Conservation (phyloP, 2,113 vertebrate genomes). For the Bubo bubo region DNA sequence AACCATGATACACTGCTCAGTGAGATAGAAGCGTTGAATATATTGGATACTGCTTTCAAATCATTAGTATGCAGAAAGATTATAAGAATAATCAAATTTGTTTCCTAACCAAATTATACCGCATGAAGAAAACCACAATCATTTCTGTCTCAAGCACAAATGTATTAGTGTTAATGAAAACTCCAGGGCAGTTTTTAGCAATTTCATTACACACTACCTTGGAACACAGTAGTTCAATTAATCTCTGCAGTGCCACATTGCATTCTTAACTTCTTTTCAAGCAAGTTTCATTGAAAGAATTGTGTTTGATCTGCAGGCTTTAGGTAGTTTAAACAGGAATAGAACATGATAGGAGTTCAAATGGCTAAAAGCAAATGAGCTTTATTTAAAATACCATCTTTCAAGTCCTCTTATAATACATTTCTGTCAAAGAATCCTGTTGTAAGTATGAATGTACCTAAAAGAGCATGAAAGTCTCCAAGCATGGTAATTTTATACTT, state of each 20-base stretch:
- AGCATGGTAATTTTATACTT: background rate
- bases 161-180: constrained; percentile 48
- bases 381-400: background rate
- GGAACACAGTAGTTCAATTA: constrained; percentile 35
- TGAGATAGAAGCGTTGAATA: background rate
- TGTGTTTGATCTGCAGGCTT: background rate
- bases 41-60: background rate
- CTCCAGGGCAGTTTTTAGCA: constrained; percentile 49
- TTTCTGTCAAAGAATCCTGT: background rate
- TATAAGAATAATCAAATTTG: constrained; percentile 37
- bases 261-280: constrained; percentile 29
- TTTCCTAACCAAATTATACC: constrained; percentile 21
- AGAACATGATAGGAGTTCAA: background rate
- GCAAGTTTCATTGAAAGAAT: background rate
- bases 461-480: background rate
- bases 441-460: background rate
- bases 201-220: constrained; percentile 41
- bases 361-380: background rate
- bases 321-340: background rate
- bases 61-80: background rate
- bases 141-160: constrained; percentile 45
- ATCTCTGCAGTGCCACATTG: constrained; percentile 8
- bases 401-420: background rate
- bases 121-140: background rate
- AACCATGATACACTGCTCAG: background rate